phyloP scores from a whole-genome alignment of 2,797 vertebrate genomes.

The Eupleurogrammus muticus region DNA sequence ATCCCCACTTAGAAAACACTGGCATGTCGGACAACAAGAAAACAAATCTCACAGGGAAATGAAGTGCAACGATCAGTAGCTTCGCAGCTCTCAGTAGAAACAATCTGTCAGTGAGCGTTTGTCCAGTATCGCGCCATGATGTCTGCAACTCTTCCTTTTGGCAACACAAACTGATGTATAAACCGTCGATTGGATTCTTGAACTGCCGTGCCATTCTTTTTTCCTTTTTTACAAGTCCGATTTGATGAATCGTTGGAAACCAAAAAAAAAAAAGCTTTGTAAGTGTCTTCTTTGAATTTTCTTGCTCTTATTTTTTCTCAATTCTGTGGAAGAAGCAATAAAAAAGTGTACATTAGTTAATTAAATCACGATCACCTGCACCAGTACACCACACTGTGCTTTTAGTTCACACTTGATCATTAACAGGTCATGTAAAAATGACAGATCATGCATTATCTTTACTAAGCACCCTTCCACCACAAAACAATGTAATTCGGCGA shows the following conservation, averaged over 20 bases:
- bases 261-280: constrained; percentile 55
- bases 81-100: constrained; percentile 55
- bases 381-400: not conserved
- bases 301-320: constrained; percentile 76
- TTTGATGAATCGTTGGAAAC: constrained; percentile 59
- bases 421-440: not conserved
- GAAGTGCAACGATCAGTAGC: constrained; percentile 76
- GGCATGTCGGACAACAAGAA: constrained; percentile 56
- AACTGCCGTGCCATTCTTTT: constrained; percentile 34
- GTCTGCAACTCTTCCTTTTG: constrained; percentile 60
- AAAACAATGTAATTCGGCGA: constrained; percentile 32
- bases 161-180: constrained; percentile 60
- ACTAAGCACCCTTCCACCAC: constrained; percentile 32
- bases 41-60: constrained; percentile 69
- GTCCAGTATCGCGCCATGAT: constrained; percentile 22
- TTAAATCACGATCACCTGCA: not conserved
- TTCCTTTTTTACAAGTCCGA: constrained; percentile 61
- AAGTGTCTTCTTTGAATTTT: constrained; percentile 63
- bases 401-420: not conserved
- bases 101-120: constrained; percentile 41
- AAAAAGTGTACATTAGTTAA: constrained; percentile 3
- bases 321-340: constrained; percentile 64
- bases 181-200: constrained; percentile 53
- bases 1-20: constrained; percentile 40
- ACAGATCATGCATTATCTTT: constrained; percentile 66